Base-by-base conservation (phyloP, 2,797 vertebrate genomes). In the Gobionotothen gibberifrons region DNA sequence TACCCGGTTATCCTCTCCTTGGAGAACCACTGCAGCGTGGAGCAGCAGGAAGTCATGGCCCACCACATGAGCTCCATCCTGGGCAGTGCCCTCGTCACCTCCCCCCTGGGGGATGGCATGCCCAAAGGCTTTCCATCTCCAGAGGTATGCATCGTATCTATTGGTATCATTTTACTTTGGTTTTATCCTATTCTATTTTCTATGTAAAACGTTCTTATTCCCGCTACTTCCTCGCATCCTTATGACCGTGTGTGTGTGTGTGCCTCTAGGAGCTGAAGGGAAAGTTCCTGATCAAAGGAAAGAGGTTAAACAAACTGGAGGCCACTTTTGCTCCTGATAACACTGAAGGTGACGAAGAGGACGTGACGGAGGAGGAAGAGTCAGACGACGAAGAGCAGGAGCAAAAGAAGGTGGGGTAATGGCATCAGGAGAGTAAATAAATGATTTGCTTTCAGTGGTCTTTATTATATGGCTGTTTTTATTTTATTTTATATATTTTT, bases 1-100 rank as follows among this genome's bases (percentile, higher is more conserved):
- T 99, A 98, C 81, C 98, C 98, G 0, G 96, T 99, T 60, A 99
- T 99, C 92, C 93, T 99, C 59, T 99, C 98, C 74, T 80, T 99
- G 95, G 98, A 99, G 94, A 99, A 98, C 84, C 97, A 99, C 92
- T 99, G 98, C 90, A 96, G 93, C 0, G 73, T 97, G 3, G 95
- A 97, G 47, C 98, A 99, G 91, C 98, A 99, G 94, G 90, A 90
- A 1, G 93, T 95, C 69, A 98, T 99, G 96, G 97, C 96, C 16
- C 83, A 86, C 0, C 96, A 99, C 87, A 82, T 99, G 94, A 95
- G 78, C 1, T 87, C 91, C 9, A 97, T 98, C 82, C 92, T 99
- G 83, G 96, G 97, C 63, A 91, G 94, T 22, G 93, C 96, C 66
- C 95, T 99, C 32, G 17, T 99, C 85, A 94, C 94, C 12, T 87